These are phyloP conservation scores for Platalea minor DNA, from an alignment of 2,797 vertebrate species.

Conservation along the genomic window DNA sequence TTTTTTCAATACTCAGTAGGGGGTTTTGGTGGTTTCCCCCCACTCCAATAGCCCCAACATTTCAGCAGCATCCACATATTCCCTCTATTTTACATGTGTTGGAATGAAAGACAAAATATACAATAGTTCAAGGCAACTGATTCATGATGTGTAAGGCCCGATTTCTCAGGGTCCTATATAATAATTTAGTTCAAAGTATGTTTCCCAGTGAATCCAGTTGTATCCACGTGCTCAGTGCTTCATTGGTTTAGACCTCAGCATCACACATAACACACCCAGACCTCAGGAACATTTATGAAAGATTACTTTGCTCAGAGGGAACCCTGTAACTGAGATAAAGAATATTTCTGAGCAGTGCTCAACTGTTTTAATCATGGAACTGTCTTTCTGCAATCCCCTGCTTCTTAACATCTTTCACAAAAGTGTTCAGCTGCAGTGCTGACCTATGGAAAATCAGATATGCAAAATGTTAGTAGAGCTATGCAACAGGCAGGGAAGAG, in stretches of 20 bases:
- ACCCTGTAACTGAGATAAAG: background rate
- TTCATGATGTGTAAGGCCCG: background rate
- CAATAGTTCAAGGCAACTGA: background rate
- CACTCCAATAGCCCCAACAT: background rate
- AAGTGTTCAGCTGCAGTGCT: background rate
- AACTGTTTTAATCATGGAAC: background rate
- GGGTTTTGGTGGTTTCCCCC: background rate
- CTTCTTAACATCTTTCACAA: background rate
- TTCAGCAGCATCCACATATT: background rate
- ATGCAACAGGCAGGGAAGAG: background rate
- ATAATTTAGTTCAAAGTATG: background rate
- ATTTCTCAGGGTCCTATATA: background rate
- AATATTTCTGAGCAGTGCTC: background rate
- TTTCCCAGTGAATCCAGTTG: background rate
- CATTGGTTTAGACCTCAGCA: background rate
- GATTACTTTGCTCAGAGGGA: background rate
- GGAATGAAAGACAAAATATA: background rate
- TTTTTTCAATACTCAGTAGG: background rate
- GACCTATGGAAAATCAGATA: background rate
- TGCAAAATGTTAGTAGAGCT: background rate
- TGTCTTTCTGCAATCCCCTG: background rate
- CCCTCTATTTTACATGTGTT: background rate
- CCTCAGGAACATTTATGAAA: background rate
- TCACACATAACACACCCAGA: background rate
- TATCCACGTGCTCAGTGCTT: background rate